phyloP scores from a whole-genome alignment of 2,888 invertebrate genomes.

The Leptarthrus brevirostris region DNA sequence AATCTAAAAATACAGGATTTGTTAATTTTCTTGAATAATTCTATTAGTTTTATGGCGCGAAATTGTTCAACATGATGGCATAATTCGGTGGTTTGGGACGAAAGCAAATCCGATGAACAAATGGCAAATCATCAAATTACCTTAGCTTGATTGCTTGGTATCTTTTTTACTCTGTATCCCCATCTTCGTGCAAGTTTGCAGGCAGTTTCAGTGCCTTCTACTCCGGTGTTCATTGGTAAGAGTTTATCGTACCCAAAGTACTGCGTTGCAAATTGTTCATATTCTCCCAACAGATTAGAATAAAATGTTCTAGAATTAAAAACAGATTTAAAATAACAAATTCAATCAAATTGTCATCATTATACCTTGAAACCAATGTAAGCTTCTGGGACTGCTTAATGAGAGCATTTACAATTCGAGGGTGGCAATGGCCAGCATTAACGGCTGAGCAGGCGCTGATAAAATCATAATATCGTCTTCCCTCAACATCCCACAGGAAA shows the following conservation, averaged over 20 bases:
- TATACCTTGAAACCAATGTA: slow-evolving; percentile 85
- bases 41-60: too few species aligned
- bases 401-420: slow-evolving; percentile 81
- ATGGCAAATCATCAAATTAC: slow-evolving; percentile 56
- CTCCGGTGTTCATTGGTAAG: slow-evolving; percentile 95
- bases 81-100: too few species aligned
- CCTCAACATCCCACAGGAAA: slow-evolving; percentile 94
- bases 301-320: slow-evolving; percentile 81
- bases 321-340: neutral
- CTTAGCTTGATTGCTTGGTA: slow-evolving; percentile 85
- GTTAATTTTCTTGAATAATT: too few species aligned
- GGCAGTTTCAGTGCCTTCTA: slow-evolving; percentile 94
- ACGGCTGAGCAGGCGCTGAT: slow-evolving; percentile 95
- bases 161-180: slow-evolving; percentile 89
- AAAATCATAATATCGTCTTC: slow-evolving; percentile 91
- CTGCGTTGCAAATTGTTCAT: slow-evolving; percentile 85
- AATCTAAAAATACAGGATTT: slow-evolving; percentile 69
- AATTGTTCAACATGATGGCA: neutral
- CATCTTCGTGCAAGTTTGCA: slow-evolving; percentile 93
- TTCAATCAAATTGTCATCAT: neutral
- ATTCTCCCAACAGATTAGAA: slow-evolving; percentile 86
- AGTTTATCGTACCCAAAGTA: slow-evolving; percentile 90
- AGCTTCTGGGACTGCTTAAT: slow-evolving; percentile 80
- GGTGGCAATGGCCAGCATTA: slow-evolving; percentile 95
- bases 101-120: too few species aligned